These are phyloP conservation scores for Ormyrus labotus DNA, from an alignment of 2,888 invertebrate species.

Conservation along the genomic window DNA sequence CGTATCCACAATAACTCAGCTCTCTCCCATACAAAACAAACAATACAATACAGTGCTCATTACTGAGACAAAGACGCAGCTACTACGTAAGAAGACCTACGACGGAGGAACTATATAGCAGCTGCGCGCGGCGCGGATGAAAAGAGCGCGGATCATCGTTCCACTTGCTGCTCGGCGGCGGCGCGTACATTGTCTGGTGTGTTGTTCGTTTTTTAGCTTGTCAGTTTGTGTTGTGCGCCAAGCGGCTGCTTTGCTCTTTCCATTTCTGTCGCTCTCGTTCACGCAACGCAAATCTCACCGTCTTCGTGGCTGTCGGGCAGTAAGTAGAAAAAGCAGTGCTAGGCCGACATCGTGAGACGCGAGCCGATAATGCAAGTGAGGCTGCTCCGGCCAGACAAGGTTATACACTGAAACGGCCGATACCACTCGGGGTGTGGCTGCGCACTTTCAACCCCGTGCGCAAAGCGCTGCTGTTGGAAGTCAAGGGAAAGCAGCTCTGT, in stretches of 20 bases:
- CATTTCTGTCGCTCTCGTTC: too few species aligned
- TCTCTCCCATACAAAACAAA: background rate
- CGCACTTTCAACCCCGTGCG: background rate
- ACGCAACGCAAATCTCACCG: too few species aligned
- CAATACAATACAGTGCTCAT: background rate
- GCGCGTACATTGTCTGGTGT: background rate
- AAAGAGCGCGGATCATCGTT: background rate
- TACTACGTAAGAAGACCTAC: background rate
- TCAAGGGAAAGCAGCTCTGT: background rate
- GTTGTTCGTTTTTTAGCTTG: constrained; percentile 16
- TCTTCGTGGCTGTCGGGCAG: too few species aligned
- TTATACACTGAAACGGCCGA: constrained; percentile 70
- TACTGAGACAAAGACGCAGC: background rate
- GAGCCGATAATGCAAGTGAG: too few species aligned
- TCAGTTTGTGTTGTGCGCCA: background rate
- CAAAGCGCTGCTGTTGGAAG: background rate
- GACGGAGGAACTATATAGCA: background rate
- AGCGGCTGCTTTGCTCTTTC: background rate
- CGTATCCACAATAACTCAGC: background rate
- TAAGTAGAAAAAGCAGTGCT: too few species aligned
- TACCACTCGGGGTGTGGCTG: constrained; percentile 71
- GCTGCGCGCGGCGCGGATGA: constrained; percentile 7
- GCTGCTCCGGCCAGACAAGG: constrained; percentile 59
- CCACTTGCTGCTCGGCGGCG: constrained; percentile 14
- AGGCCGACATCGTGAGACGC: background rate